phyloP scores from a whole-genome alignment of 2,888 invertebrate species.

The Drosophila austrosaltans region DNA sequence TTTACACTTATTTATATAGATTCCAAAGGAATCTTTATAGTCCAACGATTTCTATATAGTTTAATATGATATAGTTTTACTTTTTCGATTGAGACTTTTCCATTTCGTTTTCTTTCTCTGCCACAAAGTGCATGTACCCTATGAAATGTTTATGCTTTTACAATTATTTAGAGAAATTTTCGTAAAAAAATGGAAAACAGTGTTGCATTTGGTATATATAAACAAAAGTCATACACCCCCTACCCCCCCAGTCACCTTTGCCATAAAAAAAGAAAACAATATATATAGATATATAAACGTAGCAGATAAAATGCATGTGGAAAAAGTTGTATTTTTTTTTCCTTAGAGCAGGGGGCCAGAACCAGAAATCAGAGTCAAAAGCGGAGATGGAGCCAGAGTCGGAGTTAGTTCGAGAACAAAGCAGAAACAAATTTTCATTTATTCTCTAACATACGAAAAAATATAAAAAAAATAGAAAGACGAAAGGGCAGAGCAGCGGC shows the following conservation, averaged over 20 bases:
- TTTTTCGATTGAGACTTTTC: not conserved
- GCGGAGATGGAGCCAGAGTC: constrained; percentile 27
- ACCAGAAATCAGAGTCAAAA: constrained; percentile 54
- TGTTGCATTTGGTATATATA: constrained; percentile 45
- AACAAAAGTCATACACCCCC: not conserved
- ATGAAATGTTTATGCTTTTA: constrained; percentile 10
- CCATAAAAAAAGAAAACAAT: not conserved
- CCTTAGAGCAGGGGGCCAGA: constrained; percentile 33
- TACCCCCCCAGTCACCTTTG: not conserved
- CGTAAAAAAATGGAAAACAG: constrained; percentile 65
- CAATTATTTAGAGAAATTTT: constrained; percentile 71
- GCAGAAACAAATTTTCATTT: constrained; percentile 78
- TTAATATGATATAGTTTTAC: too few species aligned
- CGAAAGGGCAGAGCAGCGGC: constrained; percentile 6
- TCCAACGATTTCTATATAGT: too few species aligned
- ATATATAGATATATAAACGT: constrained; percentile 6
- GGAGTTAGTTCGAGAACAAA: constrained; percentile 48
- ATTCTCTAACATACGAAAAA: constrained; percentile 68
- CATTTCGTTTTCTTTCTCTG: too few species aligned
- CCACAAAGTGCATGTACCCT: not conserved
- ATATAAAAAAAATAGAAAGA: constrained; percentile 56
- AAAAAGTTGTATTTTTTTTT: constrained; percentile 52
- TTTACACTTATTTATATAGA: too few species aligned
- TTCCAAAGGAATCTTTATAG: too few species aligned
- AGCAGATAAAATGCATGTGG: constrained; percentile 75